These are phyloP conservation scores for Aethina tumida DNA, from an alignment of 1,140 invertebrate genomes.

Conservation along the genomic window DNA sequence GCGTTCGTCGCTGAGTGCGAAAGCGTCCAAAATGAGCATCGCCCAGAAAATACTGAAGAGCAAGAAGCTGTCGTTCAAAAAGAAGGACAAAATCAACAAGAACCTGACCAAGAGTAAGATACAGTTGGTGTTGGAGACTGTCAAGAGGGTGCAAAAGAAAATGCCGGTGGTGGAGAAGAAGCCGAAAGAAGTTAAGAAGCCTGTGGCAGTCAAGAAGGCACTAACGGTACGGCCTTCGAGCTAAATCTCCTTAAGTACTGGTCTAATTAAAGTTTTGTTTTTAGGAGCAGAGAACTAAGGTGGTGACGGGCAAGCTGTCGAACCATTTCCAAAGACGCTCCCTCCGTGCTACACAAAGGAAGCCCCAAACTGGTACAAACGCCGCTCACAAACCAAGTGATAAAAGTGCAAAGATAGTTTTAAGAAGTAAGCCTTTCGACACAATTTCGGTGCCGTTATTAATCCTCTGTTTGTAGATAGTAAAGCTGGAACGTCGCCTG, in stretches of 20 bases:
- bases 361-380: too few species aligned
- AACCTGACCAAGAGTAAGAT: constrained; percentile 14
- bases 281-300: too few species aligned
- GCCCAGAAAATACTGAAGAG: constrained; percentile 12
- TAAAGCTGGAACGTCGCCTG: background rate
- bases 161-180: background rate
- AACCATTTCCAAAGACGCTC: background rate
- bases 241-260: background rate
- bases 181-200: background rate
- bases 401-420: background rate
- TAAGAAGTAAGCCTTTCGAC: background rate
- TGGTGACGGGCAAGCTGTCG: constrained; percentile 8
- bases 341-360: too few species aligned
- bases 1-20: constrained; percentile 14
- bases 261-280: background rate
- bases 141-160: constrained; percentile 8
- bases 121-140: constrained; percentile 13
- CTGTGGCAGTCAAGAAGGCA: background rate
- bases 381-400: too few species aligned
- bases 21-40: constrained; percentile 5
- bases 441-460: constrained; percentile 4
- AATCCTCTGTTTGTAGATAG: constrained; percentile 1
- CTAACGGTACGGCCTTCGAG: constrained; percentile 1
- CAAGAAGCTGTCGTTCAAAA: constrained; percentile 17
- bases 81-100: constrained; percentile 10